Evolutionary conservation across 2,797 vertebrate species (phyloP), one percentile per base, ranked within the genome.

Genomic region (Prunella strophiata): DNA sequence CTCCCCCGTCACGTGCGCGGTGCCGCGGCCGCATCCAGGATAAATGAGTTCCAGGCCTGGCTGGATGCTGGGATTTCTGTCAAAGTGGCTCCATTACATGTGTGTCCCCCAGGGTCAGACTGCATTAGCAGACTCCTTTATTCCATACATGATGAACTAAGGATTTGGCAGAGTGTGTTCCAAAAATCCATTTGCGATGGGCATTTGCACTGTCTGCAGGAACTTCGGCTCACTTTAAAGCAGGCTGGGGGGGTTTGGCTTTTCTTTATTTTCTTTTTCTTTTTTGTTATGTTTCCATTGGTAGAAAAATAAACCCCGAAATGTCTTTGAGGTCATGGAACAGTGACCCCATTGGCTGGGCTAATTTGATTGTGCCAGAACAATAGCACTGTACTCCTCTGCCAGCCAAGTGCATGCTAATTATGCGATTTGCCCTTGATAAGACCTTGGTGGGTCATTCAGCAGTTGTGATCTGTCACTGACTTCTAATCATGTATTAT

Each of bases 401-500:
- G 98, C 97, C 98, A 97, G 98, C 97, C 96, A 98, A 99, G 98
- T 98, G 99, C 98, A 99, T 99, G 98, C 98, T 99, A 99, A 99
- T 99, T 99, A 99, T 98, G 98, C 89, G 94, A 94, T 98, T 98
- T 98, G 98, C 98, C 98, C 99, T 99, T 99, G 98, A 98, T 98
- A 96, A 98, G 98, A 99, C 99, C 99, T 99, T 99, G 98, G 98
- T 98, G 97, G 99, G 99, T 99, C 99, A 99, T 98, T 98, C 98
- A 98, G 98, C 98, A 98, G 98, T 99, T 98, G 98, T 99, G 99
- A 99, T 99, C 99, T 99, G 98, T 99, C 98, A 98, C 98, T 99
- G 98, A 99, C 99, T 99, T 98, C 98, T 99, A 99, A 99, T 99
- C 99, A 99, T 99, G 98, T 99, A 98, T 98, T 98, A 98, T 98